Evolutionary conservation across 2,797 vertebrate species (phyloP), one percentile per base, ranked within the genome.

Genomic region (Limosa lapponica): DNA sequence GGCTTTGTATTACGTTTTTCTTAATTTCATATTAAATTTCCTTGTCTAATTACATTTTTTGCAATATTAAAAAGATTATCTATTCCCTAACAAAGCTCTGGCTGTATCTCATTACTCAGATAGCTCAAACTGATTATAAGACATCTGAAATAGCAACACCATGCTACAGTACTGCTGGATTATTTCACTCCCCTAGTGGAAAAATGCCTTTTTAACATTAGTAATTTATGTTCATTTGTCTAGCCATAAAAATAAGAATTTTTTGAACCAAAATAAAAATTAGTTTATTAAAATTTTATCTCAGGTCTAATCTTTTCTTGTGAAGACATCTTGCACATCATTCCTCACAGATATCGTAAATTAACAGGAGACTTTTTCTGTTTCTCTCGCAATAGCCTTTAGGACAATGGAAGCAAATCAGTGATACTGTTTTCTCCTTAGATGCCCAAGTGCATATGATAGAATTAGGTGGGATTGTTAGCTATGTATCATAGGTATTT

Each of bases 21-120:
- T 73, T 73, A 72, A 85, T 91, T 87, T 77, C 18, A 44, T 79
- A 94, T 90, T 78, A 39, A 37, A 72, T 93, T 92, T 90, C 36
- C n/a, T 62, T 90, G 61, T 59, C 70, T 84, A 90, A 96, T 90
- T 80, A 36, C 2, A 70, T 82, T 84, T 81, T 82, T 75, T 84
- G 17, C 55, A 94, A 64, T 85, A 84, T 84, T 75, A 81, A 69
- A 84, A 89, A 72, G 24, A 82, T 75, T 78, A 86, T 36, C 34
- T 83, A 19, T 89, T 89, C 82, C 93, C 81, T 83, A 82, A 41
- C 39, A 91, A 59, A 92, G 55, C 36, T 73, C 36, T 93, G 3
- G 0, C 25, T 82, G 10, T 64, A 85, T 65, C 49, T 93, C 51
- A 82, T 96, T 89, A 93, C 69, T 83, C 49, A 90, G 72, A 71